Evolutionary conservation across 2,113 vertebrate species (phyloP).

Genomic region (Pogona vitticeps): DNA sequence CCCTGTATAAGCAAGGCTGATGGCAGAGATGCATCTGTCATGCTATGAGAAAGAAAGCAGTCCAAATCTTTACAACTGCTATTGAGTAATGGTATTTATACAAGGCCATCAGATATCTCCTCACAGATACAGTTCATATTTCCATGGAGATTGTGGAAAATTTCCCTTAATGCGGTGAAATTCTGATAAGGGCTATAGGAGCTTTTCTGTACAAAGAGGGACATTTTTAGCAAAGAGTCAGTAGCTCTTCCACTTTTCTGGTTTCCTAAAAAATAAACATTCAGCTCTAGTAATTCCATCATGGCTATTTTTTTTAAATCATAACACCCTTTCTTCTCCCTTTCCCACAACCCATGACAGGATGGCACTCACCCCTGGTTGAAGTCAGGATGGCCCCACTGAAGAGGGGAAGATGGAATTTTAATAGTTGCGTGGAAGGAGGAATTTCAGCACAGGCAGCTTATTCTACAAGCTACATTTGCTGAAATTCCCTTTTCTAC

Average conservation of each 20-base stretch:
- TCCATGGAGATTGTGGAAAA: not conserved
- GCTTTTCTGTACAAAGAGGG: not conserved
- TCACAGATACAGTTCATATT: not conserved
- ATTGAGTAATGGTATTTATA: not conserved
- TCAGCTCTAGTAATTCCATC: not conserved
- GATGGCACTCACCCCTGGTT: not conserved
- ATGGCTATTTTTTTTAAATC: not conserved
- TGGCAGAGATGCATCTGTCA: not conserved
- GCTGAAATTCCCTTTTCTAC: too few species aligned
- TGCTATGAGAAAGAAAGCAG: not conserved
- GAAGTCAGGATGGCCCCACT: not conserved
- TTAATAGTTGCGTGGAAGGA: too few species aligned
- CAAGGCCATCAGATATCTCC: not conserved
- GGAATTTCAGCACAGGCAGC: too few species aligned
- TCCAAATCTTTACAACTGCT: not conserved
- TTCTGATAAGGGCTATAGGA: not conserved
- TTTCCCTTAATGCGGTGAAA: not conserved
- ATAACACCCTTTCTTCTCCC: not conserved
- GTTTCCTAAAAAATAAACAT: not conserved
- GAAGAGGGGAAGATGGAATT: too few species aligned
- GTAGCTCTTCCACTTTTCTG: not conserved
- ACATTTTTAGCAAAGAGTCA: not conserved
- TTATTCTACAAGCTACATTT: too few species aligned
- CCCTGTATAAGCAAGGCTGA: not conserved
- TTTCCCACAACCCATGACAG: not conserved